A percentile compares a stretch with the other conserved stretches of the same genome.
Evolutionary conservation across 2,797 vertebrate species (phyloP).

Genomic region (Melanotaenia boesemani): DNA sequence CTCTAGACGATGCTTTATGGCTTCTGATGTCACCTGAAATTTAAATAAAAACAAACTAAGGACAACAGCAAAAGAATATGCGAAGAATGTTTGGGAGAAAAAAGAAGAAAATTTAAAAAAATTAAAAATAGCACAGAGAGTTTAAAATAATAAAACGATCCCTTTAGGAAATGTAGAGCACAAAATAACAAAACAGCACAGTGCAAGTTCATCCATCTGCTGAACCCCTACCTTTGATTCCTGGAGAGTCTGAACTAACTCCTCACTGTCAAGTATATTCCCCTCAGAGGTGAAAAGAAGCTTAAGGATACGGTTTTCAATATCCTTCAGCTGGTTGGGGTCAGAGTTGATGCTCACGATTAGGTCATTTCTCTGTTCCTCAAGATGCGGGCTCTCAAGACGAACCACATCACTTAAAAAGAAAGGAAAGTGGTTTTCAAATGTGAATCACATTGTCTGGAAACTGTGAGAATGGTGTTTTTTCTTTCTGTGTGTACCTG

Average conservation of each 20-base stretch:
- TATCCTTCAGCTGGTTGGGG: slow-evolving; percentile 86
- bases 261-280: slow-evolving; percentile 88
- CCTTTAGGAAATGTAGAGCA: too few relatives aligned
- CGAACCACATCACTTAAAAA: slow-evolving; percentile 82
- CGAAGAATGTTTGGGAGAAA: background rate
- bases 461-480: background rate
- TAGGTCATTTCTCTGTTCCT: slow-evolving; percentile 86
- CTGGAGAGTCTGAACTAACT: slow-evolving; percentile 86
- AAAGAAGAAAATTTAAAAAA: too few relatives aligned
- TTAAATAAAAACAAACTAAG: background rate
- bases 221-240: slow-evolving; percentile 82
- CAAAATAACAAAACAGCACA: background rate
- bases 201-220: background rate
- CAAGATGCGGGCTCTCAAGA: slow-evolving; percentile 87
- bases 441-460: background rate
- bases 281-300: slow-evolving; percentile 87
- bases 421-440: slow-evolving; percentile 13
- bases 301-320: slow-evolving; percentile 87
- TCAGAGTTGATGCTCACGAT: slow-evolving; percentile 85
- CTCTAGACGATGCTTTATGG: slow-evolving; percentile 83
- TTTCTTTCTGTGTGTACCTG: slow-evolving; percentile 74
- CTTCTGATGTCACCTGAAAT: slow-evolving; percentile 82
- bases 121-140: background rate
- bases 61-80: background rate
- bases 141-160: background rate